Evolutionary conservation across 2,888 invertebrate species (phyloP), one percentile per base, ranked within the genome.

Genomic region (Euphydryas editha): DNA sequence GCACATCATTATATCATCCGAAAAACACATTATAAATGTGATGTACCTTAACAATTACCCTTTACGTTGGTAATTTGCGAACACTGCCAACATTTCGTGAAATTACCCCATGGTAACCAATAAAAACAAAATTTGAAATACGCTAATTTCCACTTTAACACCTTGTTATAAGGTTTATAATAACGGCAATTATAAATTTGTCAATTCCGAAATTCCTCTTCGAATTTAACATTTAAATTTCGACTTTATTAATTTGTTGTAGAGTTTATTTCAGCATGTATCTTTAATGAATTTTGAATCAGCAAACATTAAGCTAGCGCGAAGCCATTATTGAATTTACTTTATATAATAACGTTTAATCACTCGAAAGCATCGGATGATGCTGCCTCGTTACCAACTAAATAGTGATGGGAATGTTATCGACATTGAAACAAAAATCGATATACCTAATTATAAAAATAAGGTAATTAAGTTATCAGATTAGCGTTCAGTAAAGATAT

Each of bases 301-400:
- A 82, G 87, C 81, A 91, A 91, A 91, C 87, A 91, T 84, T 84
- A 82, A 82, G 84, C 87, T 88, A 86, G 85, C 85, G 86, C 82
- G 81, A 80, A 81, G 81, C 89, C 85, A 92, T 92, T 92, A 92
- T 92, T 92, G 92, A 92, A 92, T 92, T 92, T 91, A 91, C 91
- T 91, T 92, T 90, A 91, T 89, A 91, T 92, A 92, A 92, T 92
- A 92, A 90, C 89, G 88, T 85, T 92, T 92, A 92, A 92, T 92
- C 90, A 86, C 85, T 86, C 76, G 87, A 89, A 90, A 89, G 85
- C 88, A 92, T 90, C 90, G 84, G 81, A 76, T 83, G 85, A 84
- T 84, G 86, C 87, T 87, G 87, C 83, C 90, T 90, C 85, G 89
- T 90, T 91, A 90, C 87, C 78, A 24, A 83, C 78, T 76, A 76